Conservation (phyloP, 2,888 invertebrate genomes). For the Pterobdella sp. region DNA sequence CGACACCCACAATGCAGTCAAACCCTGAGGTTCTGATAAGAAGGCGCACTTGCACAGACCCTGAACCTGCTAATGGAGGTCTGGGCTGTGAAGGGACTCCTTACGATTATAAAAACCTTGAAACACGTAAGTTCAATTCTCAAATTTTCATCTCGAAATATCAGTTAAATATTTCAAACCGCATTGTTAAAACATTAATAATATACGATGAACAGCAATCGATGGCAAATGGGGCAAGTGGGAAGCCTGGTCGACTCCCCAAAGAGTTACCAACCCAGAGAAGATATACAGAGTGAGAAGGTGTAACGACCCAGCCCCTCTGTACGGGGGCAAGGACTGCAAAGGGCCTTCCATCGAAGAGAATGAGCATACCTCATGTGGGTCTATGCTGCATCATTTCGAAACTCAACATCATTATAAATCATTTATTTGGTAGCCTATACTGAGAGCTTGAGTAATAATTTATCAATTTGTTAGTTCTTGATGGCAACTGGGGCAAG, state of each 20-base stretch:
- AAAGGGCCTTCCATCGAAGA: constrained; percentile 41
- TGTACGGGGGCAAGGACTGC: constrained; percentile 45
- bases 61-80: constrained; percentile 45
- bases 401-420: too few relatives aligned
- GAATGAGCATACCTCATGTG: constrained; percentile 10
- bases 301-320: constrained; percentile 47
- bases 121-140: not conserved
- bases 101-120: not conserved
- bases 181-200: not conserved
- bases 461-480: constrained; percentile 22
- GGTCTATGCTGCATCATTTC: too few relatives aligned
- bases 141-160: not conserved
- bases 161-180: not conserved
- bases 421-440: not conserved
- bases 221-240: constrained; percentile 33
- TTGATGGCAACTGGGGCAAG: constrained; percentile 34
- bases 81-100: constrained; percentile 42
- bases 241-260: constrained; percentile 33
- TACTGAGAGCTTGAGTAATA: not conserved
- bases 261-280: constrained; percentile 30
- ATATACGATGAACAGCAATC: constrained; percentile 21
- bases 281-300: constrained; percentile 40
- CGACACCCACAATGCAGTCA: constrained; percentile 13
- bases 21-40: constrained; percentile 36
- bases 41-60: constrained; percentile 45